phyloP scores from a whole-genome alignment of 2,888 invertebrate species.

The Pandemis heparana region DNA sequence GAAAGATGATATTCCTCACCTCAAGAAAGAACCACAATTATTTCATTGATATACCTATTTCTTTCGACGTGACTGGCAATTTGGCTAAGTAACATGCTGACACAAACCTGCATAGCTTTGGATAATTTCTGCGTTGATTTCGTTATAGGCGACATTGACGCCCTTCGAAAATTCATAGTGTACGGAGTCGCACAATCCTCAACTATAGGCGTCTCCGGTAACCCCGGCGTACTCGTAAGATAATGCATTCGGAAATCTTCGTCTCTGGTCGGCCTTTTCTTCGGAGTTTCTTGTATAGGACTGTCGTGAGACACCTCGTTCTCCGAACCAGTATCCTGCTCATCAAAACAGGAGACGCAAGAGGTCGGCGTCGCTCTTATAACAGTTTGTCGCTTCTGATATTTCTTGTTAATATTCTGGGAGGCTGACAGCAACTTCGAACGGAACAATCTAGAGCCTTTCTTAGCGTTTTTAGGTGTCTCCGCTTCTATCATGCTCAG shows the following conservation, averaged over 20 bases:
- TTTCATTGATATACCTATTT: neutral
- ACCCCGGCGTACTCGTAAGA: conserved; percentile 79
- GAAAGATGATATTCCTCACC: neutral
- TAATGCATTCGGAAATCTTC: conserved; percentile 66
- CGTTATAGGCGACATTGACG: conserved; percentile 95
- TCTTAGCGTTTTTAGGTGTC: conserved; percentile 78
- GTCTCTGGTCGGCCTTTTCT: conserved; percentile 54
- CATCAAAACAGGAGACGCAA: conserved; percentile 79
- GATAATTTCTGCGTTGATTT: conserved; percentile 94
- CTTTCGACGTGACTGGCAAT: conserved; percentile 21
- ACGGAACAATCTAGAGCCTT: conserved; percentile 72
- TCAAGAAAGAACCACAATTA: neutral
- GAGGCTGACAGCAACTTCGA: conserved; percentile 70
- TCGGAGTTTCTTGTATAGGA: conserved; percentile 63
- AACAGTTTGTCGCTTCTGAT: conserved; percentile 67
- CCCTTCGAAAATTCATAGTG: conserved; percentile 84
- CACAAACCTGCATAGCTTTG: conserved; percentile 94
- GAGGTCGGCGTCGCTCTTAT: conserved; percentile 72
- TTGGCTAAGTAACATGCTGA: conserved; percentile 29
- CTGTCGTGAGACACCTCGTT: conserved; percentile 57
- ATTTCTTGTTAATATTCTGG: conserved; percentile 72
- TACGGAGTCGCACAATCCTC: conserved; percentile 77
- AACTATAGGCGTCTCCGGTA: conserved; percentile 62
- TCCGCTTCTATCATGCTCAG: conserved; percentile 75
- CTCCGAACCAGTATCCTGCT: conserved; percentile 70